Percentiles rank a stretch among this genome's conserved stretches.
Evolutionary conservation across 2,797 vertebrate species (phyloP).

Genomic region (Sebastes itinus): DNA sequence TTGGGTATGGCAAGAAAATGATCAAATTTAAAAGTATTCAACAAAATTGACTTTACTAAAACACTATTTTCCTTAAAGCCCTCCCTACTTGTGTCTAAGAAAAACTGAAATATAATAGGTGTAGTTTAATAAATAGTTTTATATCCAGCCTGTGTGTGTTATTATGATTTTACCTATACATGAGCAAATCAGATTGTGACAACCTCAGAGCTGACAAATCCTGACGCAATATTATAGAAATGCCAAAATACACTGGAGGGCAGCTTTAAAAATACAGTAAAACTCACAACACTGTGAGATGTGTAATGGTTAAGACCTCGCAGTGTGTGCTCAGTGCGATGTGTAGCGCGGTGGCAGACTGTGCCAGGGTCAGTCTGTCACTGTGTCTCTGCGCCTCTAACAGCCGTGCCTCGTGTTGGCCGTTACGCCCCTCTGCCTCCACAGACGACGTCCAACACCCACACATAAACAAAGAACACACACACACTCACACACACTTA

Average conservation of each 20-base stretch:
- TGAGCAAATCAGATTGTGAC: no score
- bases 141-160: no score
- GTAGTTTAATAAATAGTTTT: no score
- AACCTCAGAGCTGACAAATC: no score
- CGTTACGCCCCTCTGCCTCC: conserved; percentile 59
- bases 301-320: conserved; percentile 2
- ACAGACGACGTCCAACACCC: conserved; percentile 45
- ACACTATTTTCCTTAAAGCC: neutral
- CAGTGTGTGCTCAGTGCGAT: conserved; percentile 16
- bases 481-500: conserved; percentile 25
- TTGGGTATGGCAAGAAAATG: neutral
- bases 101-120: no score
- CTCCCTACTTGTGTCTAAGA: no score
- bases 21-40: neutral
- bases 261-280: neutral
- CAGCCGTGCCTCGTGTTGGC: conserved; percentile 62
- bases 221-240: neutral
- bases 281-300: neutral
- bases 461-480: conserved; percentile 43
- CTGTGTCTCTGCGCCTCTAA: conserved; percentile 49
- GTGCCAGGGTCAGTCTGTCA: conserved; percentile 64
- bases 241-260: no score
- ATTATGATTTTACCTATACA: neutral
- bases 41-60: neutral
- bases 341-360: neutral